Percentiles rank a stretch among this genome's conserved stretches.
phyloP scores from a whole-genome alignment of 2,797 vertebrate genomes.

The Sebastiscus albofasciatus region DNA sequence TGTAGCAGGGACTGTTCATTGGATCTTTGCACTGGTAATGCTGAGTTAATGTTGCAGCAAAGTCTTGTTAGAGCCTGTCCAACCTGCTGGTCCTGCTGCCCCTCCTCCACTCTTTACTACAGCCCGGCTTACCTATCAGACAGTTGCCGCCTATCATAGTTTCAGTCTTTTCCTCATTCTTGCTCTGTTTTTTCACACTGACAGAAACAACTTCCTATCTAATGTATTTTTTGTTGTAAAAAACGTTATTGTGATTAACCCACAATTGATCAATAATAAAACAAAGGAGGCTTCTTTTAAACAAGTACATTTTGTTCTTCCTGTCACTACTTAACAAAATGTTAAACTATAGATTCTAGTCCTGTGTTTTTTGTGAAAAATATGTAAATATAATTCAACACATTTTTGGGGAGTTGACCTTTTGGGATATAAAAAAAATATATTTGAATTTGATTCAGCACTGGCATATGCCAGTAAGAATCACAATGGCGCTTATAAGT shows the following conservation, averaged over 20 bases:
- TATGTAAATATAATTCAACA: not conserved
- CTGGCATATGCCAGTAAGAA: not conserved
- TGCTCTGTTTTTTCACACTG: not conserved
- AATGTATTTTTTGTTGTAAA: not conserved
- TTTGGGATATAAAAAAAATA: no score
- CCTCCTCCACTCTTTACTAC: conserved; percentile 23
- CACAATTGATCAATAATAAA: not conserved
- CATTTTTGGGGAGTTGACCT: no score
- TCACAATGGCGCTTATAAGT: not conserved
- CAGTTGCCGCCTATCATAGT: not conserved
- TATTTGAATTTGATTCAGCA: not conserved
- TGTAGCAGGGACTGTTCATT: not conserved
- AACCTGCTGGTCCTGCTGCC: conserved; percentile 58
- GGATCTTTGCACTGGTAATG: not conserved
- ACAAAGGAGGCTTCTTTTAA: not conserved
- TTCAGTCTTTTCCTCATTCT: not conserved
- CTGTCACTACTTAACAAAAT: not conserved
- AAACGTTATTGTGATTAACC: not conserved
- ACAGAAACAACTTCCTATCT: not conserved
- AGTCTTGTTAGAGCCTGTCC: conserved; percentile 51
- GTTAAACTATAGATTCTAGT: not conserved
- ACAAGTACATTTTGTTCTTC: not conserved
- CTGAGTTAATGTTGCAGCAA: conserved; percentile 7
- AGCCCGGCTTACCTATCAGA: not conserved
- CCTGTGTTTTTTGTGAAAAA: not conserved